Base-by-base conservation (phyloP, 2,113 vertebrate genomes). In the Anoplopoma fimbria region DNA sequence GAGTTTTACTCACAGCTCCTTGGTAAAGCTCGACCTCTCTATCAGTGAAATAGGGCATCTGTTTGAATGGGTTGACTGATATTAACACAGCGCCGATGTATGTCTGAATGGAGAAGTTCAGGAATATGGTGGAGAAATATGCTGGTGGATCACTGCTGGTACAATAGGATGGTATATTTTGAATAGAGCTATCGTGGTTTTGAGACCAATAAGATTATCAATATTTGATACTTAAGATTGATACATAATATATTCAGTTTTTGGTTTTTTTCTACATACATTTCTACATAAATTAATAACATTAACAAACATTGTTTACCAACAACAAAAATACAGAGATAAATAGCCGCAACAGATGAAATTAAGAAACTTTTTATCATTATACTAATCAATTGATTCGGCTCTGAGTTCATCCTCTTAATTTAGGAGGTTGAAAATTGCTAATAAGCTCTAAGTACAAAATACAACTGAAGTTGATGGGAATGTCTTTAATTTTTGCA, bases 1-100 rank as follows among this genome's bases (percentile, higher is more conserved):
- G n/a, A 21, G 0, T 70, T 76, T 38, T 81, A 95, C 98, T 97
- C 90, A 99, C 98, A 82, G 98, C 97, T 47, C 98, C 98, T 95
- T 99, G 98, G 93, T 99, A 99, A 40, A 99, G 92, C 88, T 99
- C 97, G 0, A 99, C 90, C 91, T 99, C 98, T 1, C 96, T 92
- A 80, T 99, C 97, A 0, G 98, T 99, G 92, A 99, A 99, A 57
- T 99, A 99, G 0, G 98, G 98, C 98, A 99, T 99, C 95, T 99
- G 98, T 90, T 99, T 99, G 91, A 99, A 99, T 1, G 98, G 98
- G 89, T 99, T 99, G 0, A 99, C 96, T 0, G 98, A 99, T 92
- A 99, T 99, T 73, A 99, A 93, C 23, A 99, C 98, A 0, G 98
- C 94, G 45, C 98, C 98, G 0, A 99, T 99, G 85, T 99, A 99